Percentiles rank a stretch among this genome's conserved stretches.
These are phyloP conservation scores for Emydocephalus ijimae DNA, from an alignment of 2,113 vertebrate genomes.

Conservation along the genomic window DNA sequence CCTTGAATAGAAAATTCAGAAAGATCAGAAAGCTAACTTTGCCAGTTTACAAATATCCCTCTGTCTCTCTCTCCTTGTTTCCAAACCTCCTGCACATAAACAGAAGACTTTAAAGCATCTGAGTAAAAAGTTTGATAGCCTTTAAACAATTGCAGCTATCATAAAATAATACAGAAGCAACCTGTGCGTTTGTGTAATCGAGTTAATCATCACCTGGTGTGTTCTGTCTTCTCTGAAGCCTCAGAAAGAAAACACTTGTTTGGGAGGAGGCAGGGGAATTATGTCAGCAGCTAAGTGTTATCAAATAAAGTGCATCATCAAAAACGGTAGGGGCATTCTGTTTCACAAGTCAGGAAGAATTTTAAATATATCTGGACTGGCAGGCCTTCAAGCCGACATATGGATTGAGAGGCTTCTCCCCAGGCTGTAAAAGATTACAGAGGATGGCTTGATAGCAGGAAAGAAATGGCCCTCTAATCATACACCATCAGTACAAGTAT, in stretches of 20 bases:
- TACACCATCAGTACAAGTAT: rapidly evolving
- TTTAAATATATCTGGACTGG: neutral
- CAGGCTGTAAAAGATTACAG: neutral
- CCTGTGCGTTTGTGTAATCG: neutral
- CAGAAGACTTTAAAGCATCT: neutral
- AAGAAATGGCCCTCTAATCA: neutral
- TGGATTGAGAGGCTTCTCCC: neutral
- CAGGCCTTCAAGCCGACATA: neutral
- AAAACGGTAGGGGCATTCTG: neutral
- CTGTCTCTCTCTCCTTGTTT: neutral
- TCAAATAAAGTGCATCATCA: neutral
- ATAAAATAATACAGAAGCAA: neutral
- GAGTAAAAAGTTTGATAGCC: neutral
- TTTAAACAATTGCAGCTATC: neutral
- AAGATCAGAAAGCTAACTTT: neutral
- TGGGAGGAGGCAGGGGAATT: neutral
- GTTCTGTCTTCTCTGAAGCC: neutral
- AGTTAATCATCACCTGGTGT: neutral
- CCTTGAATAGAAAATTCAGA: neutral
- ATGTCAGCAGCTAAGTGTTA: neutral
- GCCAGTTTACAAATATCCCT: neutral
- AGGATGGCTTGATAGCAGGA: neutral
- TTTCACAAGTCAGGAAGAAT: neutral
- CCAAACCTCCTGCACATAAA: neutral
- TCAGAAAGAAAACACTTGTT: neutral